A percentile compares a stretch with the other conserved stretches of the same genome.
Conservation (phyloP, 1,140 invertebrate genomes). For the Babylonia areolata region DNA sequence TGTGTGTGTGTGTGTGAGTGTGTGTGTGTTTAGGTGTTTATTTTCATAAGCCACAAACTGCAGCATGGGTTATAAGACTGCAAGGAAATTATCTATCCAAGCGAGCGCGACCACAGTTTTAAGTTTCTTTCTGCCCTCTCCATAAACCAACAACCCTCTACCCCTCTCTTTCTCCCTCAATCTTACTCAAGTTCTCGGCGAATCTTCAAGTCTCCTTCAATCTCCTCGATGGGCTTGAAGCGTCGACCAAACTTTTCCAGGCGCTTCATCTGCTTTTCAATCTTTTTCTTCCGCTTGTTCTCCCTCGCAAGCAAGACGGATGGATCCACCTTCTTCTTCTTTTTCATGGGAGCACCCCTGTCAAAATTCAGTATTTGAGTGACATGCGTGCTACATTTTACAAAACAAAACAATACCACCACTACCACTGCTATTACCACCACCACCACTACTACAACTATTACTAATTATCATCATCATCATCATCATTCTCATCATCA, state of each 20-base stretch:
- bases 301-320: slow-evolving; percentile 37
- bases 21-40: no score
- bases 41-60: neutral
- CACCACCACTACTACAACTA: no score
- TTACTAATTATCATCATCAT: neutral
- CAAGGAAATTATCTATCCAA: no score
- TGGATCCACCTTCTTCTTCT: slow-evolving; percentile 55
- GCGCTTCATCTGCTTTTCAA: slow-evolving; percentile 54
- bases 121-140: no score
- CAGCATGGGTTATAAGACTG: no score
- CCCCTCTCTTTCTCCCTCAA: neutral
- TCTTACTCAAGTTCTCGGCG: slow-evolving; percentile 18
- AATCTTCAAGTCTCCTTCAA: slow-evolving; percentile 29
- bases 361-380: slow-evolving; percentile 6
- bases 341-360: slow-evolving; percentile 58
- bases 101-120: no score
- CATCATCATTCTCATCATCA: neutral
- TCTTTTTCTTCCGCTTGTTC: slow-evolving; percentile 51
- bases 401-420: no score
- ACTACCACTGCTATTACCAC: no score
- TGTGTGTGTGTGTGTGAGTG: slow-evolving; percentile 10
- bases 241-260: slow-evolving; percentile 46
- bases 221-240: slow-evolving; percentile 61
- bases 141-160: no score
- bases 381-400: no score